A percentile compares a stretch with the other conserved stretches of the same genome.
These are phyloP conservation scores for Epinephelus awoara DNA, from an alignment of 2,797 vertebrate species.

Conservation along the genomic window DNA sequence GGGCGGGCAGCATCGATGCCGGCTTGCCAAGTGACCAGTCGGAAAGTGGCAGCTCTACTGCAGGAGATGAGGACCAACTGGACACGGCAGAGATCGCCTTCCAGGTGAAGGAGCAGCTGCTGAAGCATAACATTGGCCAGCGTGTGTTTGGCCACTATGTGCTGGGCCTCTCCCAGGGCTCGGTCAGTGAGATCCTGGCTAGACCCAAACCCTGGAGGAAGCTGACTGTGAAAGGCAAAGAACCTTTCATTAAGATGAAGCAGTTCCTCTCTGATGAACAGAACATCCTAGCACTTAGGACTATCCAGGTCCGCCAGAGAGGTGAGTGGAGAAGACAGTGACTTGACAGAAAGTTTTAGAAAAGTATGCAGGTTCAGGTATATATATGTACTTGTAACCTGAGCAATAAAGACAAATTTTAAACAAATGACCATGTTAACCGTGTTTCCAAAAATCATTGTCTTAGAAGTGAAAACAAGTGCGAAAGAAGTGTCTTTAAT, in stretches of 20 bases:
- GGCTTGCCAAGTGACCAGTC: slow-evolving; percentile 89
- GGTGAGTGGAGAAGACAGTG: slow-evolving; percentile 84
- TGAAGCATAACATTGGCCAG: slow-evolving; percentile 99
- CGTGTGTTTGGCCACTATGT: slow-evolving; percentile 98
- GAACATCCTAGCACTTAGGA: slow-evolving; percentile 97
- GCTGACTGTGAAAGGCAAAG: slow-evolving; percentile 98
- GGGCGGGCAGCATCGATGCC: slow-evolving; percentile 67
- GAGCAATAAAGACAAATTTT: neutral
- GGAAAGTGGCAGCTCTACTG: slow-evolving; percentile 84
- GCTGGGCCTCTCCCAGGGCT: slow-evolving; percentile 97
- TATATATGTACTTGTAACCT: neutral
- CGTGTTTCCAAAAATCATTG: slow-evolving; percentile 2
- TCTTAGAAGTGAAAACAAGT: slow-evolving; percentile 1
- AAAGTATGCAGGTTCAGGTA: neutral
- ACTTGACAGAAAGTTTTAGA: neutral
- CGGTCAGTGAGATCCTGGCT: slow-evolving; percentile 98
- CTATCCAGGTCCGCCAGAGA: slow-evolving; percentile 99
- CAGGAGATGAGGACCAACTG: slow-evolving; percentile 92
- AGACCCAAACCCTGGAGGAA: slow-evolving; percentile 99
- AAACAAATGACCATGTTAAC: neutral
- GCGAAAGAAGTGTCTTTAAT: slow-evolving; percentile 6
- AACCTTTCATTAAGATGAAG: slow-evolving; percentile 99
- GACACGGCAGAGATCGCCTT: slow-evolving; percentile 97
- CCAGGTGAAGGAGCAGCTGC: slow-evolving; percentile 98
- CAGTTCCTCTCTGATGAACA: slow-evolving; percentile 99